Base-by-base conservation (phyloP, 1,140 invertebrate genomes). In the Cyclina sinensis region DNA sequence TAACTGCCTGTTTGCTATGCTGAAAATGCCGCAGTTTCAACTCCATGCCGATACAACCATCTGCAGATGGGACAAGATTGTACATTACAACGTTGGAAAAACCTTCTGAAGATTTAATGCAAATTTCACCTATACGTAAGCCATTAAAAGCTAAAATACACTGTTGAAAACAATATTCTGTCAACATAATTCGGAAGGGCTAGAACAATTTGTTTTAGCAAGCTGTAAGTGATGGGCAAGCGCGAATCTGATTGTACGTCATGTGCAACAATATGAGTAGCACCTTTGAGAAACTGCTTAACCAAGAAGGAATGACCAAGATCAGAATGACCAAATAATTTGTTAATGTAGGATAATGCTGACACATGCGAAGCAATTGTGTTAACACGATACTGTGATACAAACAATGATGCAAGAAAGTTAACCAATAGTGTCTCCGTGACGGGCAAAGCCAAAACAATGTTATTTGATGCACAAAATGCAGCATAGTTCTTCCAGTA, bases 251-350 rank as follows among this genome's bases (percentile, higher is more conserved):
- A 14, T n/a, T 32, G 16, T 9, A 18, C 9, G n/a, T 24, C 59
- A 24, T n/a, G 5, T 3, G 12, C 32, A 18, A 14, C 24, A 11
- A 70, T 14, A 32, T 70, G 30, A 18, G 5, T 70, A 18, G 32
- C 68, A 37, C 68, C 30, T 35, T 70, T 70, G 16, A 70, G 37
- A n/a, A 70, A 70, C 24, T 70, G 68, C 24, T 70, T 70, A 14
- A 70, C 68, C n/a, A 70, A 70, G 68, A 70, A 70, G 9, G 68
- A 70, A 70, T 39, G 9, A 18, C 37, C 32, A 39, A 70, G 32
- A 39, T 70, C 37, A 4, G 16, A 32, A 35, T 37, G n/a, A 24
- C 68, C 37, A 39, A 70, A 70, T 4, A 70, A 32, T n/a, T 70
- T 70, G 68, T 70, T 30, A 3, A 70, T 30, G 68, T 70, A 70